These are phyloP conservation scores for Nipponacmea schrenckii DNA, from an alignment of 2,888 invertebrate genomes.

Conservation along the genomic window DNA sequence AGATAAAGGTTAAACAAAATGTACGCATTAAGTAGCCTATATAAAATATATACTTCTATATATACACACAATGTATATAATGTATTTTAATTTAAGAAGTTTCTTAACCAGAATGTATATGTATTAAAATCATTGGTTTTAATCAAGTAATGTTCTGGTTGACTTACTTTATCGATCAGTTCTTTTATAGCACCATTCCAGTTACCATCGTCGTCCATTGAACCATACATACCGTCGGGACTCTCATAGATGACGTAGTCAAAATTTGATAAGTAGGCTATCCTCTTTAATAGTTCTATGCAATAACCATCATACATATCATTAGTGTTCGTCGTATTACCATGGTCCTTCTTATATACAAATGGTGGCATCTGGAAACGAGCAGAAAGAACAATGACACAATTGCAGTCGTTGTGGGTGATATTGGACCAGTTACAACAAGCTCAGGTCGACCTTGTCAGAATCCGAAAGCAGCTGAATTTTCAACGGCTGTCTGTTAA, in stretches of 20 bases:
- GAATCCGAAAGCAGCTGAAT: no score
- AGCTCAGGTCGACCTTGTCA: no score
- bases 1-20: no score
- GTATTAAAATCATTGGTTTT: no score
- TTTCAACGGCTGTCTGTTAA: no score
- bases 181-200: constrained; percentile 65
- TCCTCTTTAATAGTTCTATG: constrained; percentile 90
- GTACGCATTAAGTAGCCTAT: no score
- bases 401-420: neutral
- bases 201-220: constrained; percentile 77
- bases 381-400: neutral
- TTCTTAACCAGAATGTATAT: no score
- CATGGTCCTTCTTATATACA: constrained; percentile 61
- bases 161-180: constrained; percentile 54
- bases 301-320: constrained; percentile 80
- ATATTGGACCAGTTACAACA: neutral
- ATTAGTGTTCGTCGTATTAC: constrained; percentile 24
- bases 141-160: no score
- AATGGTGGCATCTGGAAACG: constrained; percentile 70
- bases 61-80: no score
- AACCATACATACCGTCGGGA: constrained; percentile 86
- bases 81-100: no score
- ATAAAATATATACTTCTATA: no score
- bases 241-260: constrained; percentile 80
- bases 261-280: constrained; percentile 82